Base-by-base conservation (phyloP, 2,888 invertebrate species). In the Hedya salicella region DNA sequence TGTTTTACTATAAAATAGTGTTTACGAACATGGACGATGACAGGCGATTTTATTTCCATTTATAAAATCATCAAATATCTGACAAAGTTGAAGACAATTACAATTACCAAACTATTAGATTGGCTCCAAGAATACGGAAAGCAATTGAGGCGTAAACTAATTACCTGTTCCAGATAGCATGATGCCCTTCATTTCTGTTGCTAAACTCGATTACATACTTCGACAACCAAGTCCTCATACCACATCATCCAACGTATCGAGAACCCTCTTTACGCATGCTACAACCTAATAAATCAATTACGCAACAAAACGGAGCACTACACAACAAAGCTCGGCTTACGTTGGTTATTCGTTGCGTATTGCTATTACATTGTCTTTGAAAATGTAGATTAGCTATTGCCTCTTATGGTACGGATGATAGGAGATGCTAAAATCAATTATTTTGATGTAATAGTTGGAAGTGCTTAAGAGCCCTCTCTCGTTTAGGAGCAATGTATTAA, bases 321-420 rank as follows among this genome's bases (percentile, higher is more conserved):
- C 39, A 67, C 73, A 75, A 73, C 77, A 78, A 73, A 78, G 89
- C 53, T 79, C 89, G 74, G 66, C 25, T 53, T 68, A 72, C 50
- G 69, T 44, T 81, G 82, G 90, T 73, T 70, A 76, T 76, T 68
- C 71, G 67, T 72, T 78, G 72, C 77, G 77, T 83, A 78, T 80
- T 75, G 78, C 80, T 82, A 84, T 84, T 82, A 83, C 77, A 80
- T 78, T 81, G 78, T 86, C 88, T 84, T 89, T 86, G 85, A 85
- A 78, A 85, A 91, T 88, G 90, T 85, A 91, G 89, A 91, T 91
- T 88, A 89, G 85, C 81, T 86, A 83, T 88, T 82, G 82, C 83
- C 85, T 85, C 86, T 83, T 84, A 82, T 82, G 81, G 75, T 78
- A 80, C 78, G 78, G 78, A 73, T 69, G 72, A 79, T 80, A 78